Conservation (phyloP, 2,888 invertebrate genomes). For the Eristalinus aeneus region DNA sequence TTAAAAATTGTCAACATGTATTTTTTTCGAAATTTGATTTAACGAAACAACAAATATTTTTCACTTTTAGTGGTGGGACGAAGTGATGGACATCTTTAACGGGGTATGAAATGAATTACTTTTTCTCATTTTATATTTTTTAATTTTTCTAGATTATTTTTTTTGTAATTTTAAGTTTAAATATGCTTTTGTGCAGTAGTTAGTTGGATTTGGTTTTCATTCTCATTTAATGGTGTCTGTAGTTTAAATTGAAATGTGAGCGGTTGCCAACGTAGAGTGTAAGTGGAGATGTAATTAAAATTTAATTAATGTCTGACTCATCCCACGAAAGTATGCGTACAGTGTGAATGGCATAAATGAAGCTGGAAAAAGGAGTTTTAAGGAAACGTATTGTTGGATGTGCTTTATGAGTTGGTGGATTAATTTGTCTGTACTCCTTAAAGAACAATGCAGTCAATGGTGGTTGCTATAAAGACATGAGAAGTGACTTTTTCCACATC, state of each 20-base stretch:
- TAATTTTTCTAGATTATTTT: not conserved
- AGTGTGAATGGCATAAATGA: not conserved
- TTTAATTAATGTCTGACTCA: not conserved
- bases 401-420: no score
- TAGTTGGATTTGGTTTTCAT: conserved; percentile 5
- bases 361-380: no score
- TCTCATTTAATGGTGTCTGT: conserved; percentile 3
- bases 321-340: not conserved
- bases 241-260: not conserved
- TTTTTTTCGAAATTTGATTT: conserved; percentile 40
- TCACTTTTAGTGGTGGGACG: conserved; percentile 96
- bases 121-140: conserved; percentile 63
- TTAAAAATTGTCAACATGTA: not conserved
- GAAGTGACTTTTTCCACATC: no score
- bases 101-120: conserved; percentile 86
- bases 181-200: conserved; percentile 36
- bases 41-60: conserved; percentile 75
- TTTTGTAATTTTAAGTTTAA: not conserved
- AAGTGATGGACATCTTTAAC: conserved; percentile 97
- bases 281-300: conserved; percentile 39
- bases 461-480: no score
- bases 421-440: no score
- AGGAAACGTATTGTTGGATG: no score
- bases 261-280: not conserved
- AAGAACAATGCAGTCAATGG: no score